These are phyloP conservation scores for Rhagologus leucostigma DNA, from an alignment of 2,113 vertebrate species.

Conservation along the genomic window DNA sequence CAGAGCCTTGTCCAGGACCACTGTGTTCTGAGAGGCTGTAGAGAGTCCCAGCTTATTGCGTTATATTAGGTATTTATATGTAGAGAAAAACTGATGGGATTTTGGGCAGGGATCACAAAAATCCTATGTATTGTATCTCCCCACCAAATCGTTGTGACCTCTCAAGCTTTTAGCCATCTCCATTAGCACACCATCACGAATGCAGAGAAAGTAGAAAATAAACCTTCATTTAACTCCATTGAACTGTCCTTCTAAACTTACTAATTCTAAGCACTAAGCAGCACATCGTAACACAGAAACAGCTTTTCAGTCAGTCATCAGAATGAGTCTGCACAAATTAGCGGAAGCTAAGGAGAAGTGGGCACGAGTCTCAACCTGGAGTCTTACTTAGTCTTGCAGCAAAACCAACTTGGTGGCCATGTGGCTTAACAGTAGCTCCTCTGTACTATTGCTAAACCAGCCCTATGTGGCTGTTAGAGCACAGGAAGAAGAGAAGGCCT, in stretches of 20 bases:
- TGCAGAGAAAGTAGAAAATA: neutral
- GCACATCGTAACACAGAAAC: neutral
- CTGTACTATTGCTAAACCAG: neutral
- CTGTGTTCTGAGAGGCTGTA: neutral
- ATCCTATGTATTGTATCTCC: neutral
- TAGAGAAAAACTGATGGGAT: neutral
- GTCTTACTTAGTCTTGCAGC: neutral
- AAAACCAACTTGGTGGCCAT: neutral
- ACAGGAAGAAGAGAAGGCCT: neutral
- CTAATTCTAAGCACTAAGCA: neutral
- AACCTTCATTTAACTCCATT: neutral
- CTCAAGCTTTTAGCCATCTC: neutral
- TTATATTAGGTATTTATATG: accelerated
- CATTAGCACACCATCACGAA: neutral
- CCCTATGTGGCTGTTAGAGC: neutral
- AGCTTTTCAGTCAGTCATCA: neutral
- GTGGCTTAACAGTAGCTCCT: neutral
- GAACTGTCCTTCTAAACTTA: neutral
- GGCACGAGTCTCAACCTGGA: neutral
- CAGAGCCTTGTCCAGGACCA: neutral
- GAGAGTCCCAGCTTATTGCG: neutral
- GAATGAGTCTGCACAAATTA: neutral
- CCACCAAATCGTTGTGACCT: neutral
- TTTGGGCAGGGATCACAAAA: neutral
- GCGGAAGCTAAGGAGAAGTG: neutral